Evolutionary conservation across 23 tunicate species (phyloP), one percentile per base, ranked within the genome.

Genomic region (Trididemnum clinides): DNA sequence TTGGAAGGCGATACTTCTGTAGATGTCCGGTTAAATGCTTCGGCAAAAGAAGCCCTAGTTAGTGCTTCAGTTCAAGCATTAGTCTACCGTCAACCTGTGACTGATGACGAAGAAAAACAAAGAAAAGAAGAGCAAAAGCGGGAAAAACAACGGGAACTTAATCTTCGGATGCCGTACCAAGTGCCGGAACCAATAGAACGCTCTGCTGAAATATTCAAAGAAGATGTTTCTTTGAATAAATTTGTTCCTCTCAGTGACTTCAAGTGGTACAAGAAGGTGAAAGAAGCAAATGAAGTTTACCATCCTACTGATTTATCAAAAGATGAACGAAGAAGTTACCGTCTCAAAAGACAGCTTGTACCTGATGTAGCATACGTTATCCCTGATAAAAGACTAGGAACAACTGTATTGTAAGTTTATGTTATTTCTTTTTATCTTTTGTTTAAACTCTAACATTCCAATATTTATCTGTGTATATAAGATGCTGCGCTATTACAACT

Each of bases 191-290:
- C 98, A 34, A 34, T 89, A 34, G 81, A 85, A 57, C 65, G 85
- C 21, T 88, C 89, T 1, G 85, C 73, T 27, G 65, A 88, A n/a
- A 20, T 70, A 3, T 50, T 88, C 2, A 87, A 95, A 78, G 95
- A 85, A 76, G 89, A 95, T 50, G 34, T 83, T 27, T 38, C 90
- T 4, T 82, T 90, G 18, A 90, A 74, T 58, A 82, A 57, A 30
- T 95, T 84, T 54, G 95, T 86, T 10, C 99, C 99, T 36, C 27
- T 95, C 57, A 89, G 95, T 38, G 99, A 95, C 74, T 82, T 86
- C 83, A 90, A 90, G 65, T 95, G 99, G 99, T 95, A 95, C 77
- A 90, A 92, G 80, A 92, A 92, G 80, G 92, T 92, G 21, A 78
- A 78, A 64, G 88, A 90, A 4, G 39, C 89, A 7, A 84, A 92